Evolutionary conservation across 2,113 vertebrate species (phyloP).

Genomic region (Phylloscopus trochiloides): DNA sequence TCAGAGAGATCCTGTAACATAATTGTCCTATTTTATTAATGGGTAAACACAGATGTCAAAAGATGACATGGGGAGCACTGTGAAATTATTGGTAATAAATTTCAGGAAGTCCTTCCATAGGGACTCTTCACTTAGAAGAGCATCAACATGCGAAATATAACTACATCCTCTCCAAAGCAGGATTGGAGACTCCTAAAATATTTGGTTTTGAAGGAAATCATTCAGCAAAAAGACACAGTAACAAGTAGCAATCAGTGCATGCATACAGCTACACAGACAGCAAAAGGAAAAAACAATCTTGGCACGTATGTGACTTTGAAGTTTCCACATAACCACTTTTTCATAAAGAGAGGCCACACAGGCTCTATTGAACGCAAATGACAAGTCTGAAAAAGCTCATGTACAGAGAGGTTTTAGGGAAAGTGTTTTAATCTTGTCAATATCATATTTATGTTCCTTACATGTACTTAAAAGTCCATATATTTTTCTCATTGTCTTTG

Average conservation of each 20-base stretch:
- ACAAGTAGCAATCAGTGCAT: neutral
- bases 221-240: neutral
- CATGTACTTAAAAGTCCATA: neutral
- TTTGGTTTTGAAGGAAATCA: rapidly evolving
- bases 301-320: neutral
- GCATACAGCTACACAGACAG: neutral
- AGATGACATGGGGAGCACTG: neutral
- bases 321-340: neutral
- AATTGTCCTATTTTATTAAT: neutral
- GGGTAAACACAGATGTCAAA: neutral
- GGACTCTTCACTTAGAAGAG: neutral
- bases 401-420: neutral
- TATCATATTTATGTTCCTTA: neutral
- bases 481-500: neutral
- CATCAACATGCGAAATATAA: rapidly evolving
- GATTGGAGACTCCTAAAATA: neutral
- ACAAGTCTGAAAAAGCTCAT: neutral
- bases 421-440: neutral
- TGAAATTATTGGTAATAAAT: neutral
- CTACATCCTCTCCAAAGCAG: neutral
- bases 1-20: neutral
- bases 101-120: neutral
- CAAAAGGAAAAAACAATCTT: neutral
- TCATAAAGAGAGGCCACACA: neutral
- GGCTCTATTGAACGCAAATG: neutral